Percentiles rank a stretch among this genome's conserved stretches.
phyloP scores from a whole-genome alignment of 2,888 invertebrate species.

The Andrena flavipes region DNA sequence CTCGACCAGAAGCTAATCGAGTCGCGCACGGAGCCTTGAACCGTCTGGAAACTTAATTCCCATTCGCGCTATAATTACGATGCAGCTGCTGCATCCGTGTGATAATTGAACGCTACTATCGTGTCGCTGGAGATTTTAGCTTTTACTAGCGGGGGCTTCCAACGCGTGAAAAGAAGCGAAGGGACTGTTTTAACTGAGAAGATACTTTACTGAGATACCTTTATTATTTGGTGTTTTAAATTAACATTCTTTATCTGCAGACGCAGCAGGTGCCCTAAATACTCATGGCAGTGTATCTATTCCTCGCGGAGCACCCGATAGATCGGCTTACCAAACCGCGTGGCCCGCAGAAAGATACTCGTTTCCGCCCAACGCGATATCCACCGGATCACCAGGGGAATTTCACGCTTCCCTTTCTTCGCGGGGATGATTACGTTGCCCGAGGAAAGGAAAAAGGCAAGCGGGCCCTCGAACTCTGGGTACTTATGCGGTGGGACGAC shows the following conservation, averaged over 20 bases:
- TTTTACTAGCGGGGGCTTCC: no score
- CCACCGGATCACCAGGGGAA: conserved; percentile 37
- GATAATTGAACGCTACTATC: not conserved
- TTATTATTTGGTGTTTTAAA: not conserved
- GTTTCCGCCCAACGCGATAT: conserved; percentile 65
- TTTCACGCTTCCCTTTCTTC: not conserved
- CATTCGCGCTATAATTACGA: conserved; percentile 25
- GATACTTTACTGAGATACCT: no score
- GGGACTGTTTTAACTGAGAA: no score
- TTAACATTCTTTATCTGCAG: not conserved
- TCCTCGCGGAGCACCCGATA: conserved; percentile 49
- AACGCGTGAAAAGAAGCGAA: no score
- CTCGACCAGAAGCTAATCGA: not conserved
- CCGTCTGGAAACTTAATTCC: conserved; percentile 22
- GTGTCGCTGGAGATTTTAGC: not conserved
- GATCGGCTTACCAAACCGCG: conserved; percentile 37
- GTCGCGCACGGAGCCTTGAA: conserved; percentile 25
- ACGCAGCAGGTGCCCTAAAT: no score
- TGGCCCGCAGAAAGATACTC: conserved; percentile 56
- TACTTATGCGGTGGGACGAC: not conserved
- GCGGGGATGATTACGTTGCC: not conserved
- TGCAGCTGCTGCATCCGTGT: conserved; percentile 6
- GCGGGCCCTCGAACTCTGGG: not conserved
- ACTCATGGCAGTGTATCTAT: not conserved
- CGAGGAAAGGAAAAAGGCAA: not conserved